These are phyloP conservation scores for Gobio gobio DNA, from an alignment of 2,113 vertebrate genomes.

Conservation along the genomic window DNA sequence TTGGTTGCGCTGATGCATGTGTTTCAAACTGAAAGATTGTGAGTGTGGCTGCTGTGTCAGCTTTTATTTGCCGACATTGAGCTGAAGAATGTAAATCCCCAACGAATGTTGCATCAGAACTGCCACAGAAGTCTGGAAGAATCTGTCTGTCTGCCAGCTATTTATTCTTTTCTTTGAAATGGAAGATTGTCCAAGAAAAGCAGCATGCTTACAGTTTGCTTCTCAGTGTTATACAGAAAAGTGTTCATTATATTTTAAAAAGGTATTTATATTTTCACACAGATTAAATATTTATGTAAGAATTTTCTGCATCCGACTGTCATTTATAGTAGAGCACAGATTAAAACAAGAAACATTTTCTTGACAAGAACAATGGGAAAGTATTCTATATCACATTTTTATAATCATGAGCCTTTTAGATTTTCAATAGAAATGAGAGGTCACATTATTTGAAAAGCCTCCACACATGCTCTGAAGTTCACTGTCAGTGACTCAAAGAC, in stretches of 20 bases:
- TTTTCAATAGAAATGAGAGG: too few species aligned
- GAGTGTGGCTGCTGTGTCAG: slow-evolving; percentile 62
- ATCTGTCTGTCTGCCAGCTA: slow-evolving; percentile 16
- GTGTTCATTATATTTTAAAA: background rate
- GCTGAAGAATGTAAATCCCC: slow-evolving; percentile 52
- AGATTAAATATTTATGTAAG: too few species aligned
- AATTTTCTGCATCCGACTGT: background rate
- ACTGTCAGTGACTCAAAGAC: background rate
- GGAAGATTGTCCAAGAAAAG: slow-evolving; percentile 26
- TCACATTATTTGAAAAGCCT: background rate
- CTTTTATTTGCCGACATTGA: slow-evolving; percentile 57
- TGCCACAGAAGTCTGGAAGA: slow-evolving; percentile 45
- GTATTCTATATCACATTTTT: background rate
- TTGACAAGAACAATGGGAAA: background rate
- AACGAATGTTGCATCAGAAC: slow-evolving; percentile 44
- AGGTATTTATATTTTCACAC: background rate
- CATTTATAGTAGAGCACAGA: too few species aligned
- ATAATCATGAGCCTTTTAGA: background rate
- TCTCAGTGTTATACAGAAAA: background rate
- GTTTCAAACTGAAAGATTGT: slow-evolving; percentile 36
- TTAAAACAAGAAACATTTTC: too few species aligned
- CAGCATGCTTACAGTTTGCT: background rate
- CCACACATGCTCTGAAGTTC: background rate
- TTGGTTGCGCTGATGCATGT: slow-evolving; percentile 65
- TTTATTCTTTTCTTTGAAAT: slow-evolving; percentile 52